Conservation (phyloP, 2,797 vertebrate species). For the Gymnodraco acuticeps region DNA sequence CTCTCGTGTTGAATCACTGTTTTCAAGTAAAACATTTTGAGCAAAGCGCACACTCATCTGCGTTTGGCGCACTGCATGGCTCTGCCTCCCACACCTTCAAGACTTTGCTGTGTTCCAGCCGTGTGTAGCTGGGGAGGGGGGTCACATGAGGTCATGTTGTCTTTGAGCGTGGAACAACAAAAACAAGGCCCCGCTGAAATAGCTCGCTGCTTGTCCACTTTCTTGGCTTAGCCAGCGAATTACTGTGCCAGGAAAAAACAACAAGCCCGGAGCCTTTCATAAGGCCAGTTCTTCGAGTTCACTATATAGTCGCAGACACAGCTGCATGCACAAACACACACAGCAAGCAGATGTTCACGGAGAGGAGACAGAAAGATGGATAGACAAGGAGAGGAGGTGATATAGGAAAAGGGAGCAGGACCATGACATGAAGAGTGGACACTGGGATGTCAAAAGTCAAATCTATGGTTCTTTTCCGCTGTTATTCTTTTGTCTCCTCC, state of each 20-base stretch:
- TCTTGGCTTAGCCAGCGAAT: slow-evolving; percentile 73
- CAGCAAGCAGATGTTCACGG: slow-evolving; percentile 60
- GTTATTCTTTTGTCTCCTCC: slow-evolving; percentile 74
- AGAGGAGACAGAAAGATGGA: slow-evolving; percentile 37
- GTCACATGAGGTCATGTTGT: slow-evolving; percentile 77
- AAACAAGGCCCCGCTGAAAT: slow-evolving; percentile 77
- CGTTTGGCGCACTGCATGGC: slow-evolving; percentile 6
- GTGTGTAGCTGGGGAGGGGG: slow-evolving; percentile 30
- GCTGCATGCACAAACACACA: slow-evolving; percentile 58
- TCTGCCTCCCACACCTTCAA: slow-evolving; percentile 47
- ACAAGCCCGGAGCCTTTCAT: slow-evolving; percentile 72
- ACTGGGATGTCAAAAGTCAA: slow-evolving; percentile 65
- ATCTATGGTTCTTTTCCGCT: slow-evolving; percentile 62
- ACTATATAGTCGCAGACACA: slow-evolving; percentile 48
- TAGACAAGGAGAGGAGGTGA: slow-evolving; percentile 37
- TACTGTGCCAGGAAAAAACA: slow-evolving; percentile 76
- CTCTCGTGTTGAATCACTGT: slow-evolving; percentile 34
- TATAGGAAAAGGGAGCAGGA: slow-evolving; percentile 34
- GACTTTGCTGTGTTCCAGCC: slow-evolving; percentile 42
- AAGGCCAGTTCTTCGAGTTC: slow-evolving; percentile 49
- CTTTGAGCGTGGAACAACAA: slow-evolving; percentile 78
- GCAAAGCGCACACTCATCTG: slow-evolving; percentile 27
- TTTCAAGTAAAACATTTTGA: slow-evolving; percentile 34
- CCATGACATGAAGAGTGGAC: slow-evolving; percentile 49
- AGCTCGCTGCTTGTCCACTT: slow-evolving; percentile 73